Evolutionary conservation across 2,113 vertebrate genomes (phyloP), one percentile per base, ranked within the genome.

Genomic region (Nesogale talazaci): DNA sequence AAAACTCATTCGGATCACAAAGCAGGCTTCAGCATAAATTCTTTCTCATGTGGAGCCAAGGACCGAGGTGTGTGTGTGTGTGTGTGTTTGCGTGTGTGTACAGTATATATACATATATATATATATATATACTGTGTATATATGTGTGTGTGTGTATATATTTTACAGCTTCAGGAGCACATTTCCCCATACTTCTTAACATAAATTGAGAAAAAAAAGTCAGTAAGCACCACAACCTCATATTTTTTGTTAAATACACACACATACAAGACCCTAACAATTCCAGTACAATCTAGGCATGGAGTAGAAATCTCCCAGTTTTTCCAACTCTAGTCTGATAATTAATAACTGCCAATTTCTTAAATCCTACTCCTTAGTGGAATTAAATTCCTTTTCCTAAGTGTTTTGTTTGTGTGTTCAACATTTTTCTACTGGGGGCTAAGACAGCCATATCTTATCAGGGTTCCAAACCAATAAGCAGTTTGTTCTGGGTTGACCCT

Each of bases 311-410:
- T 36, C 29, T 40, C 34, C 63, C 34, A 59, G 27, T 65, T 87
- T 79, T 34, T 34, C 29, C 27, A 12, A 52, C 56, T 94, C 38
- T 63, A 70, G 65, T 75, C 42, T 46, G 42, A 46, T 46, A 46
- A 46, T 46, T 46, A 65, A 88, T 56, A 70, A 19, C 12, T 52
- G 81, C 31, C 25, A 38, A 82, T 82, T 89, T 70, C 61, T 75
- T 79, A 95, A 90, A 79, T 65, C 36, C 59, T 92, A 52, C 87
- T 83, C n/a, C 52, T 59, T 80, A 57, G 76, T 69, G 70, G 59
- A 80, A 46, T 46, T 46, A 46, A 46, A 76, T 1, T 31, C 38
- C 79, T 36, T 46, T 83, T 38, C 88, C 4, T 93, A 46, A 57
- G 80, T 72, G 59, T 83, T 42, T 29, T 72, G 74, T 88, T 88